Evolutionary conservation across 2,113 vertebrate genomes (phyloP).

Genomic region (Ornithorhynchus anatinus): DNA sequence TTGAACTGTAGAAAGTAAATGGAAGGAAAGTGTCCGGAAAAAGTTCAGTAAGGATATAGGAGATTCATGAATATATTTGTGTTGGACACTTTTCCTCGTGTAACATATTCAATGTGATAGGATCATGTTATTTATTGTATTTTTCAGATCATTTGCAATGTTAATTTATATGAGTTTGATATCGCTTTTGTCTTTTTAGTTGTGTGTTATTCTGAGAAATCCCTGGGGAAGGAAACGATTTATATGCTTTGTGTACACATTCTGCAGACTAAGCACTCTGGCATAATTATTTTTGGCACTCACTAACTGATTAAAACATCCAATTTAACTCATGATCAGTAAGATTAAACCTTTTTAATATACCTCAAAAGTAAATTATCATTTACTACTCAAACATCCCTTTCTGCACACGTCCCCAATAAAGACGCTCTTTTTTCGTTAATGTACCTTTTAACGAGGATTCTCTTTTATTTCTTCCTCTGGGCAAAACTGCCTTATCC

Average conservation of each 20-base stretch:
- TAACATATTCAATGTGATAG: slow-evolving; percentile 80
- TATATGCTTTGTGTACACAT: slow-evolving; percentile 91
- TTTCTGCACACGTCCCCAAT: slow-evolving; percentile 67
- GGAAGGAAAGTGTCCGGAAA: slow-evolving; percentile 88
- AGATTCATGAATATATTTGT: slow-evolving; percentile 90
- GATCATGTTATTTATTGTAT: slow-evolving; percentile 91
- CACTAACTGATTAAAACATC: slow-evolving; percentile 84
- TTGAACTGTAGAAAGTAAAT: slow-evolving; percentile 85
- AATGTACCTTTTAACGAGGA: slow-evolving; percentile 77
- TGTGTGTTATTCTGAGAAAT: slow-evolving; percentile 90
- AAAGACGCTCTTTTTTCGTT: slow-evolving; percentile 68
- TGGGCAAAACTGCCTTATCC: slow-evolving; percentile 73
- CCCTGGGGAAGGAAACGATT: slow-evolving; percentile 86
- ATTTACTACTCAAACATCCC: slow-evolving; percentile 75
- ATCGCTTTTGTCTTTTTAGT: slow-evolving; percentile 88
- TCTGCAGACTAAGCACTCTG: slow-evolving; percentile 92
- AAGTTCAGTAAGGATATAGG: slow-evolving; percentile 80
- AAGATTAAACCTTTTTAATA: slow-evolving; percentile 90
- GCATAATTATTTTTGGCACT: slow-evolving; percentile 94
- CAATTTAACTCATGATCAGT: slow-evolving; percentile 88
- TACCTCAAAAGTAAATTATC: slow-evolving; percentile 84
- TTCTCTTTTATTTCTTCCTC: slow-evolving; percentile 76
- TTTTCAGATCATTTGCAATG: slow-evolving; percentile 95
- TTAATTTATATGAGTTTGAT: slow-evolving; percentile 97
- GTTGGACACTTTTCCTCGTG: slow-evolving; percentile 82